phyloP scores from a whole-genome alignment of 2,888 invertebrate genomes.

The Drosophila diplacantha region DNA sequence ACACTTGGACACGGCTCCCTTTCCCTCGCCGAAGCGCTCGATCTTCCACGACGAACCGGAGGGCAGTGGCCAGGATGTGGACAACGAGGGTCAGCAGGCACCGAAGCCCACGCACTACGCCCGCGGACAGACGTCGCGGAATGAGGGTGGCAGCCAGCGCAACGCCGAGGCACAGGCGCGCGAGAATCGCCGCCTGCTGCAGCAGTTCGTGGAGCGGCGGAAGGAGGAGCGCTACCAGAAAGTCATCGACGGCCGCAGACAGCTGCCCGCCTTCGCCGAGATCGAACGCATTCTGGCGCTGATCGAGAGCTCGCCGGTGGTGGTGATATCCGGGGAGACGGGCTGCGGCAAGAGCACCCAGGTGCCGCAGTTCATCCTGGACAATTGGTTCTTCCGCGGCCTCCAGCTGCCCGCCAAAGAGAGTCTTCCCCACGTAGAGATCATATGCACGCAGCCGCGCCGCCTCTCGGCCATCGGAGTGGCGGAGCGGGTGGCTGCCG shows the following conservation, averaged over 20 bases:
- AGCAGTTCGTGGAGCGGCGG: slow-evolving; percentile 81
- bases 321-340: slow-evolving; percentile 89
- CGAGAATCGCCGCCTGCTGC: slow-evolving; percentile 82
- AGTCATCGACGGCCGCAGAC: slow-evolving; percentile 82
- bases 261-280: slow-evolving; percentile 86
- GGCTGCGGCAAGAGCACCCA: slow-evolving; percentile 92
- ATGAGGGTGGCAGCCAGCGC: slow-evolving; percentile 79
- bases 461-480: slow-evolving; percentile 94
- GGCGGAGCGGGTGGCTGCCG: slow-evolving; percentile 92
- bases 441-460: slow-evolving; percentile 95
- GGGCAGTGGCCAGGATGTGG: slow-evolving; percentile 69
- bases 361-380: slow-evolving; percentile 96
- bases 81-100: slow-evolving; percentile 56
- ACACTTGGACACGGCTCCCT: slow-evolving; percentile 79
- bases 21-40: slow-evolving; percentile 80
- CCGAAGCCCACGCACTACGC: slow-evolving; percentile 82
- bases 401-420: slow-evolving; percentile 71
- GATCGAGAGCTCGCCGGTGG: slow-evolving; percentile 80
- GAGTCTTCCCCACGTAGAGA: slow-evolving; percentile 84
- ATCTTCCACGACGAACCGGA: slow-evolving; percentile 80
- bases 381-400: slow-evolving; percentile 85
- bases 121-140: slow-evolving; percentile 80
- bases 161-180: slow-evolving; percentile 80
- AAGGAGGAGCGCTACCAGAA: slow-evolving; percentile 82
- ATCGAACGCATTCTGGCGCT: slow-evolving; percentile 84